Evolutionary conservation across 92 coral and sea anemone species (phyloP).

Genomic region (Porites divaricata): DNA sequence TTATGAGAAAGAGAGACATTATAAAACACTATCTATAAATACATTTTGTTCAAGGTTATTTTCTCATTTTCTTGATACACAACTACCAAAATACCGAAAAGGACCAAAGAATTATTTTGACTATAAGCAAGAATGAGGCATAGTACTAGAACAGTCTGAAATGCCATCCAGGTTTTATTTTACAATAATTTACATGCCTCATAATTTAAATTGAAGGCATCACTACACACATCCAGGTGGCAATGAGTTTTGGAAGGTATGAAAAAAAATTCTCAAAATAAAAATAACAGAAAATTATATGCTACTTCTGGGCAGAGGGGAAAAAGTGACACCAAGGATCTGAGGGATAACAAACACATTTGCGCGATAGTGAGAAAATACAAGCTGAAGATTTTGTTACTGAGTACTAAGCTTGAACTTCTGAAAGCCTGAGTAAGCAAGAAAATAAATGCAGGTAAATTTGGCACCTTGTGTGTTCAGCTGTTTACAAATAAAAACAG

Average conservation of each 20-base stretch:
- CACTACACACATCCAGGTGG: not conserved
- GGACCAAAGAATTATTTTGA: too few relatives aligned
- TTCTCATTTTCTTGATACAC: too few relatives aligned
- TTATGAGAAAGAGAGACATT: not conserved
- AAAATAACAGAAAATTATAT: not conserved
- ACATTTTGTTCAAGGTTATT: too few relatives aligned
- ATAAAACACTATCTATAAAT: too few relatives aligned
- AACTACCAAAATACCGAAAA: too few relatives aligned
- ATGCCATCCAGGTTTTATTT: not conserved
- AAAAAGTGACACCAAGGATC: not conserved
- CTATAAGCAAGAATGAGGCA: constrained; percentile 4
- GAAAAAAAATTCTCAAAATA: not conserved
- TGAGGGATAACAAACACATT: not conserved
- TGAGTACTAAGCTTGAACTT: not conserved
- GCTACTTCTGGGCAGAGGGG: not conserved
- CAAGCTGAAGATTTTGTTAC: not conserved
- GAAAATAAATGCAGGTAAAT: not conserved
- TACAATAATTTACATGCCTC: not conserved
- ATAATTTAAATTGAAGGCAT: not conserved
- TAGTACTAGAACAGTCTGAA: not conserved
- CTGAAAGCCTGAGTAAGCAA: not conserved
- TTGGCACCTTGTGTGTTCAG: not conserved
- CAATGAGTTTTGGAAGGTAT: not conserved
- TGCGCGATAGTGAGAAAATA: not conserved
- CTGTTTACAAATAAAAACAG: too few relatives aligned